These are phyloP conservation scores for Neoscelio sp. DNA, from an alignment of 2,888 invertebrate species.

Conservation along the genomic window DNA sequence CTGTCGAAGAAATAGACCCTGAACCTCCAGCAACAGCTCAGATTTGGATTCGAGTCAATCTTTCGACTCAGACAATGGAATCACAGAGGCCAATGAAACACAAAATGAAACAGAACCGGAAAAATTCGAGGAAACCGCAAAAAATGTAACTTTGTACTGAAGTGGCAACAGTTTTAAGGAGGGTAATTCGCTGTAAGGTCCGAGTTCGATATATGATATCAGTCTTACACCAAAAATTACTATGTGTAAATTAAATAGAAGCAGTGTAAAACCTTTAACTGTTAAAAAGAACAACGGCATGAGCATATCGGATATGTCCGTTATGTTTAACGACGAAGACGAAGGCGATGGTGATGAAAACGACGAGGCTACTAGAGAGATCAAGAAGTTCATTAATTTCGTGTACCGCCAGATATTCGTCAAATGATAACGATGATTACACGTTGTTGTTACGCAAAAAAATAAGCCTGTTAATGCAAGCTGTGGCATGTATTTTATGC, in stretches of 20 bases:
- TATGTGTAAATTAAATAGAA: constrained; percentile 23
- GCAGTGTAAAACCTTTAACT: not conserved
- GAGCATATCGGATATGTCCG: too few relatives aligned
- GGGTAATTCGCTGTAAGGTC: constrained; percentile 80
- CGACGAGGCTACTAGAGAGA: constrained; percentile 67
- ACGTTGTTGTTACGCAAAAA: constrained; percentile 73
- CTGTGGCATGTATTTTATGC: constrained; percentile 76
- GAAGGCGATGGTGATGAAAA: constrained; percentile 68
- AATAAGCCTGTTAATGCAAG: constrained; percentile 42
- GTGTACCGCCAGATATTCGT: constrained; percentile 27
- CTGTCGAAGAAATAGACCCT: constrained; percentile 2
- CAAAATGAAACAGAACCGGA: constrained; percentile 8
- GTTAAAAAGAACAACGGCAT: constrained; percentile 9
- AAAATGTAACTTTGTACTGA: constrained; percentile 22
- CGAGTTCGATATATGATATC: constrained; percentile 76
- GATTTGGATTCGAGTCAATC: constrained; percentile 49
- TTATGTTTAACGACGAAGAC: constrained; percentile 53
- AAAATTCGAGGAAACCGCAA: constrained; percentile 4
- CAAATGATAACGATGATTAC: constrained; percentile 76
- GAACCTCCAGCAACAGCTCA: constrained; percentile 51
- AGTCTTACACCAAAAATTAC: not conserved
- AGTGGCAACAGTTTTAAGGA: constrained; percentile 34
- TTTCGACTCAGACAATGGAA: constrained; percentile 35
- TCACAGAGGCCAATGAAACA: constrained; percentile 27
- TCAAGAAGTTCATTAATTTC: constrained; percentile 65